Percentiles rank a stretch among this genome's conserved stretches.
Evolutionary conservation across 2,888 invertebrate genomes (phyloP).

Genomic region (Tachina grossa): DNA sequence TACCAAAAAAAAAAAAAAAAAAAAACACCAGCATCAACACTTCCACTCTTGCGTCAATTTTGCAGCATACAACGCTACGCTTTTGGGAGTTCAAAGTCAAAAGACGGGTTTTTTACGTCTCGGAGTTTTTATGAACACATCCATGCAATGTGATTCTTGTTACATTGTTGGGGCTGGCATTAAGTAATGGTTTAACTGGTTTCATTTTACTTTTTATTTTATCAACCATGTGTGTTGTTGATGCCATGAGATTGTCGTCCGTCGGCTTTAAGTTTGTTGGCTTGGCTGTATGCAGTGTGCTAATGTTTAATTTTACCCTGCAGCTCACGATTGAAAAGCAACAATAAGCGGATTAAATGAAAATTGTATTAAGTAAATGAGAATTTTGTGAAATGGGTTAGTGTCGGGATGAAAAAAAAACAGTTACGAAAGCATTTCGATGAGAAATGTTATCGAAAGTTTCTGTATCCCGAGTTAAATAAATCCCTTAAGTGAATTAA

Average conservation of each 20-base stretch:
- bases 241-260: constrained; percentile 21
- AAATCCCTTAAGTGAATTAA: too few species aligned
- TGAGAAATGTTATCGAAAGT: too few species aligned
- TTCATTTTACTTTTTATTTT: constrained; percentile 34
- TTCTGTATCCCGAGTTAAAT: too few species aligned
- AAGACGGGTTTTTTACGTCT: constrained; percentile 13
- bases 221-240: constrained; percentile 9
- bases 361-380: background rate
- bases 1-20: constrained; percentile 26
- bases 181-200: constrained; percentile 71
- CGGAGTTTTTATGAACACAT: too few species aligned
- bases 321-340: constrained; percentile 10
- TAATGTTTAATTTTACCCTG: background rate
- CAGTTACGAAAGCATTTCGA: background rate
- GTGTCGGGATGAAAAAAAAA: background rate
- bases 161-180: constrained; percentile 39
- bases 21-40: constrained; percentile 7
- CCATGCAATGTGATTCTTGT: constrained; percentile 13
- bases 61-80: background rate
- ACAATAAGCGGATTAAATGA: background rate
- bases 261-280: constrained; percentile 7
- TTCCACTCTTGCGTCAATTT: constrained; percentile 33
- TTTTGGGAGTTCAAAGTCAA: constrained; percentile 52
- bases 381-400: background rate
- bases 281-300: background rate